These are phyloP conservation scores for Melipona quadrifasciata DNA, from an alignment of 1,140 invertebrate genomes.

Conservation along the genomic window DNA sequence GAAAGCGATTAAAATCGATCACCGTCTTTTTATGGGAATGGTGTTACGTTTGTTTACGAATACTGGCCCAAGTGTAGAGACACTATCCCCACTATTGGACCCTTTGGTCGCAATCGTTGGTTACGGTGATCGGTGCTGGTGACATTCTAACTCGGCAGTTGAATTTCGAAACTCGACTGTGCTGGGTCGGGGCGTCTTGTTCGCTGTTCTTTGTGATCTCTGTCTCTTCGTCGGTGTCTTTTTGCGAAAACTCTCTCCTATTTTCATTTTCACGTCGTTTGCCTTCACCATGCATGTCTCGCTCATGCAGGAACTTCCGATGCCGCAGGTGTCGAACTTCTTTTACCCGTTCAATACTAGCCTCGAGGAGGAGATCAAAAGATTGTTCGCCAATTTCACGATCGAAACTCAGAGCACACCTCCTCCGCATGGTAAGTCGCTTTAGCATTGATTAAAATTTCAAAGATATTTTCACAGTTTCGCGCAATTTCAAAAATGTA, in stretches of 20 bases:
- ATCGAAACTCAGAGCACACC: neutral
- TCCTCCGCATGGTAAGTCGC: conserved; percentile 13
- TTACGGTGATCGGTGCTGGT: neutral
- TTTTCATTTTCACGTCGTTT: neutral
- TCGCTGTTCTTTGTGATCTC: neutral
- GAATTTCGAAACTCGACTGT: conserved; percentile 22
- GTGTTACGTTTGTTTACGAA: neutral
- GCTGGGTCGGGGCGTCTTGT: neutral
- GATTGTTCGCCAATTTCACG: conserved; percentile 66
- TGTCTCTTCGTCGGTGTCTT: neutral
- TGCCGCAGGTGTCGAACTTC: conserved; percentile 49
- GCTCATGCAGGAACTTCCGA: conserved; percentile 49
- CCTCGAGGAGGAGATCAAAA: conserved; percentile 71
- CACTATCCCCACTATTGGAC: conserved; percentile 28
- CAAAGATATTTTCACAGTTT: neutral
- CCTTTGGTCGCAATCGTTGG: conserved; percentile 22
- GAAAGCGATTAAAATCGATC: neutral
- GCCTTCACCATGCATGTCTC: conserved; percentile 36
- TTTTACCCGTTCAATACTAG: conserved; percentile 73
- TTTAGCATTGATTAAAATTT: neutral
- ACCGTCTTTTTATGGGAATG: neutral
- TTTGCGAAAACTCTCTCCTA: neutral
- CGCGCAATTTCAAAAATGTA: neutral
- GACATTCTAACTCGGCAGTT: conserved; percentile 27
- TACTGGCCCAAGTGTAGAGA: conserved; percentile 7